These are phyloP conservation scores for Takifugu flavidus DNA, from an alignment of 2,113 vertebrate genomes.

Conservation along the genomic window DNA sequence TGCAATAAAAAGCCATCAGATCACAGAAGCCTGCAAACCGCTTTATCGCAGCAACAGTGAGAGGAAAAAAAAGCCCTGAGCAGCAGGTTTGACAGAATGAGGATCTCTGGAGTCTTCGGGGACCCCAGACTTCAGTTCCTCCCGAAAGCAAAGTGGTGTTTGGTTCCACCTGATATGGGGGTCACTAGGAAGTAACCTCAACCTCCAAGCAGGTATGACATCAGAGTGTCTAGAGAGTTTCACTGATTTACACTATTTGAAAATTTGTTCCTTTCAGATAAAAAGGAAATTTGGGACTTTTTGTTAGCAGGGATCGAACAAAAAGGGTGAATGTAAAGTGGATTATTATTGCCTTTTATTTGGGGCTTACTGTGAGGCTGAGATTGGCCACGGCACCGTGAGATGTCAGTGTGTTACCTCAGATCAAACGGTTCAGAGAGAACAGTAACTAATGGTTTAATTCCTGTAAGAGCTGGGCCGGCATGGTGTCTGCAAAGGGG, in stretches of 20 bases:
- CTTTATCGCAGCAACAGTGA: too few relatives aligned
- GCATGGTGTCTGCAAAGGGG: constrained; percentile 34
- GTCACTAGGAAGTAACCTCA: constrained; percentile 1
- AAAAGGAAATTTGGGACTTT: not conserved
- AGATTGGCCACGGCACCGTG: constrained; percentile 21
- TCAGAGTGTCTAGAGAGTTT: too few relatives aligned
- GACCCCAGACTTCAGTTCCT: constrained; percentile 21
- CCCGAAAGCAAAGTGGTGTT: constrained; percentile 2
- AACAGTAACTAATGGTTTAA: constrained; percentile 52
- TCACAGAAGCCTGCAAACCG: not conserved
- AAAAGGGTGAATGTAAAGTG: constrained; percentile 12
- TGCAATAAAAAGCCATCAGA: not conserved
- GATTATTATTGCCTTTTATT: constrained; percentile 28
- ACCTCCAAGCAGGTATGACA: too few relatives aligned
- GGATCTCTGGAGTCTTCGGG: constrained; percentile 34
- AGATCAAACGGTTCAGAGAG: constrained; percentile 41
- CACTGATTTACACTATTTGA: too few relatives aligned
- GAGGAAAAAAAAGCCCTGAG: constrained; percentile 14
- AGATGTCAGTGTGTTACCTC: constrained; percentile 27
- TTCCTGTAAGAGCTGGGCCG: constrained; percentile 32
- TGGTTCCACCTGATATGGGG: constrained; percentile 2
- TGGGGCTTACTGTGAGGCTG: constrained; percentile 8
- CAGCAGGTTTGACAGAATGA: constrained; percentile 43
- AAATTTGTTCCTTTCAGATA: not conserved
- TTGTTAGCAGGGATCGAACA: constrained; percentile 17